Evolutionary conservation across 2,797 vertebrate species (phyloP), one percentile per base, ranked within the genome.

Genomic region (Glossophaga mutica): DNA sequence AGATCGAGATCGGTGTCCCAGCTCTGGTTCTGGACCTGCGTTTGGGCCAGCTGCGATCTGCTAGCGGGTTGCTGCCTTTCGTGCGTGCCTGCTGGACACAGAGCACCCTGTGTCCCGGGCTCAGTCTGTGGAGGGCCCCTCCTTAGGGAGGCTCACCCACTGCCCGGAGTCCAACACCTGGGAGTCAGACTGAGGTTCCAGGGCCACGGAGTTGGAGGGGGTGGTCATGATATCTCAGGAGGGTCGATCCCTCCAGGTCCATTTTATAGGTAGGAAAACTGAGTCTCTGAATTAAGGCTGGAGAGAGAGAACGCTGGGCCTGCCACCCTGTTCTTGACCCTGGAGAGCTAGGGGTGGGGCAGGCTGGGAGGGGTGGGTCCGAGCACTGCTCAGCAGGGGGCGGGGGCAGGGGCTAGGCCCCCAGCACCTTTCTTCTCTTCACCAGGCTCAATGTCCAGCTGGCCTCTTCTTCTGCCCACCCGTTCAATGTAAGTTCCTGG

Each of bases 401-500:
- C 2, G 1, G 55, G 24, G 44, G 9, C 46, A 18, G 71, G 73
- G 1, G 24, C 19, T 11, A 0, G 44, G 8, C 10, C 22, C 39
- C 50, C 34, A 94, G 26, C 18, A 21, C 18, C 52, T 85, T 29
- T 97, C 93, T 94, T 96, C 0, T 97, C 57, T 95, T 83, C 65
- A 5, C 55, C 55, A 99, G 98, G 26, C 68, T 98, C 67, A 93
- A 14, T 6, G 55, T 97, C 84, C 96, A 96, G 11, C 65, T 94
- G 91, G 52, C 15, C 0, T 97, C 98, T 5, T 42, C 37, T 2
- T 50, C 82, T 3, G 42, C 98, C 0, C 39, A 86, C 0, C 0
- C 87, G 29, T 57, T 96, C 48, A 84, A 96, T 0, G 98, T 99
- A 98, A 98, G 98, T 98, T 22, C 59, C 3, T 0, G 4, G 21